Conservation (phyloP, 2,113 vertebrate genomes). For the Rhadina sibilatrix region DNA sequence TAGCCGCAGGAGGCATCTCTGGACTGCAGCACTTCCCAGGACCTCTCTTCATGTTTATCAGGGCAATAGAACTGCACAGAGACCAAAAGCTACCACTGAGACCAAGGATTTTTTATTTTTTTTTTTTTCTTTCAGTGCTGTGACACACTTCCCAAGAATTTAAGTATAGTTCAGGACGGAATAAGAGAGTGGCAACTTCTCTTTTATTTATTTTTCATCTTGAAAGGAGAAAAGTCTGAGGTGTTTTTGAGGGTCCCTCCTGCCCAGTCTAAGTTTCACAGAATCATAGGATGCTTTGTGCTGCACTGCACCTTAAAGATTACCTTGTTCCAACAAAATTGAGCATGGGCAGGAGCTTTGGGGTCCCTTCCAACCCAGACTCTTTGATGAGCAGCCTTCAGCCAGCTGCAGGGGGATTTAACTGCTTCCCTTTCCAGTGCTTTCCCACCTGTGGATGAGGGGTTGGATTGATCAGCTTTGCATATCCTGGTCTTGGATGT, state of each 20-base stretch:
- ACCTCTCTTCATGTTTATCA: not conserved
- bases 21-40: not conserved
- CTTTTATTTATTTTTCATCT: not conserved
- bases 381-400: not conserved
- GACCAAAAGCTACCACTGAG: not conserved
- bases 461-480: not conserved
- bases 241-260: not conserved
- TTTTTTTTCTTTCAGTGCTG: not conserved
- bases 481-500: not conserved
- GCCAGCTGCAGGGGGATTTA: not conserved
- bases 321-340: not conserved
- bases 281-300: not conserved
- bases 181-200: not conserved
- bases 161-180: not conserved
- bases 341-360: not conserved
- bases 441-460: not conserved
- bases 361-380: not conserved
- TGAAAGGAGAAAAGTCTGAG: not conserved
- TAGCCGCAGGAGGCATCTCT: not conserved
- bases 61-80: not conserved
- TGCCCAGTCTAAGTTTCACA: not conserved
- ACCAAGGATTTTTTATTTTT: not conserved
- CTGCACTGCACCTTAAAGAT: no score
- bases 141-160: not conserved
- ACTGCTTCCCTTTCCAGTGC: not conserved